Evolutionary conservation across 2,888 invertebrate species (phyloP).

Genomic region (Lithophane socia): DNA sequence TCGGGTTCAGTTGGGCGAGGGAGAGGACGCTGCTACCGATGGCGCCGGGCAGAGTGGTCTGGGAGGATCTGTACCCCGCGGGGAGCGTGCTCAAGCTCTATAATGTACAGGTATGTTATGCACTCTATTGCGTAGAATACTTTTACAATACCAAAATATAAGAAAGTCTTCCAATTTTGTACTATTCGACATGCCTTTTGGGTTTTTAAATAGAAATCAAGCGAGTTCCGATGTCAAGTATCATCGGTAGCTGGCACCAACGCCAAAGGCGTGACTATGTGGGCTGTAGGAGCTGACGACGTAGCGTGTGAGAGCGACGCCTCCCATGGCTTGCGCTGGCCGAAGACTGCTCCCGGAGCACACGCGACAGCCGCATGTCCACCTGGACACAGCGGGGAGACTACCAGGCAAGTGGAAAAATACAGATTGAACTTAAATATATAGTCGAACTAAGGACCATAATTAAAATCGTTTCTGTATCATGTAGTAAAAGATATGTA

Average conservation of each 20-base stretch:
- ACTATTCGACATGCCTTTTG: neutral
- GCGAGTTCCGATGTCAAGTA: conserved; percentile 94
- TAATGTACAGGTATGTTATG: conserved; percentile 92
- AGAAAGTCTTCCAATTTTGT: neutral
- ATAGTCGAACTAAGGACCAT: neutral
- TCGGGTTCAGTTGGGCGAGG: conserved; percentile 96
- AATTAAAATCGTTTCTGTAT: neutral
- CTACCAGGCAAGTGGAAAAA: conserved; percentile 75
- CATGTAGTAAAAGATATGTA: neutral
- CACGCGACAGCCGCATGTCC: conserved; percentile 90
- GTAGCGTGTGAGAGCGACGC: conserved; percentile 89
- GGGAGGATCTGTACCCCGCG: conserved; percentile 96
- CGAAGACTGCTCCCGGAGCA: conserved; percentile 94
- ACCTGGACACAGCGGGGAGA: conserved; percentile 88
- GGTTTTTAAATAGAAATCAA: conserved; percentile 91
- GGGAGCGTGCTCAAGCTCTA: conserved; percentile 95
- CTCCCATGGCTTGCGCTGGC: conserved; percentile 89
- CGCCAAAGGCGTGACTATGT: conserved; percentile 91
- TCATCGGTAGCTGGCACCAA: conserved; percentile 88
- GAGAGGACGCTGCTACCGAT: conserved; percentile 94
- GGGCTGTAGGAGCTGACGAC: conserved; percentile 91
- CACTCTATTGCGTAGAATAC: neutral
- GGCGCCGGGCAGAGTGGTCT: conserved; percentile 94
- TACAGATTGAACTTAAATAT: neutral
- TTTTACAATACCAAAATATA: neutral